phyloP scores from a whole-genome alignment of 2,888 invertebrate genomes.

The Rhingia rostrata region DNA sequence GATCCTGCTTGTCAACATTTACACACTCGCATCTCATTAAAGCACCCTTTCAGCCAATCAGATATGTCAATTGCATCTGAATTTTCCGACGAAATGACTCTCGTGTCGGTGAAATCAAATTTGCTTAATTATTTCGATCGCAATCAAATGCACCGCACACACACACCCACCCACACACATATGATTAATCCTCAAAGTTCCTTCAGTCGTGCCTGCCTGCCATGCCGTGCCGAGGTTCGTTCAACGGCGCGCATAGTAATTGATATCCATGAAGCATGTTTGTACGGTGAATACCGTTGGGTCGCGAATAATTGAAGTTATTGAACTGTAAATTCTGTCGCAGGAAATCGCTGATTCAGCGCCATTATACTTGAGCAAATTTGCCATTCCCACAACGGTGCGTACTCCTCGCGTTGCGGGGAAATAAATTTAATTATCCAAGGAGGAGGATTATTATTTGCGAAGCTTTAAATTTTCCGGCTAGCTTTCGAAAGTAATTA shows the following conservation, averaged over 20 bases:
- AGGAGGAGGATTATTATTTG: conserved; percentile 55
- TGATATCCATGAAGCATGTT: conserved; percentile 56
- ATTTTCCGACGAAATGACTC: conserved; percentile 11
- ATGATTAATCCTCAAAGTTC: conserved; percentile 6
- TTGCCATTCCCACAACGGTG: conserved; percentile 15
- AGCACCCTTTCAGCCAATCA: conserved; percentile 5
- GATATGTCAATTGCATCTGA: conserved; percentile 11
- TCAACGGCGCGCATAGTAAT: conserved; percentile 37
- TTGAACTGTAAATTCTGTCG: conserved; percentile 71
- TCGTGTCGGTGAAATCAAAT: conserved; percentile 27
- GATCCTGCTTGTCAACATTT: neutral
- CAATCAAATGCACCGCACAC: conserved; percentile 37
- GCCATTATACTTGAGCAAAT: conserved; percentile 66
- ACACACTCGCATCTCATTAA: neutral
- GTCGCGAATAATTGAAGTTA: conserved; percentile 66
- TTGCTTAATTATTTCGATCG: conserved; percentile 44
- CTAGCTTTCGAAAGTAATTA: conserved; percentile 45
- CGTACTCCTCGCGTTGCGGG: neutral
- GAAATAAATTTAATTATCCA: conserved; percentile 58
- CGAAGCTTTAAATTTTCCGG: conserved; percentile 46
- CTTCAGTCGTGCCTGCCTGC: neutral
- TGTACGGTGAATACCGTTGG: conserved; percentile 11
- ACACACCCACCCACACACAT: neutral
- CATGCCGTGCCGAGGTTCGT: neutral
- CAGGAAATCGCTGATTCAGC: conserved; percentile 66